Evolutionary conservation across 2,888 invertebrate species (phyloP).

Genomic region (Baccha elongata): DNA sequence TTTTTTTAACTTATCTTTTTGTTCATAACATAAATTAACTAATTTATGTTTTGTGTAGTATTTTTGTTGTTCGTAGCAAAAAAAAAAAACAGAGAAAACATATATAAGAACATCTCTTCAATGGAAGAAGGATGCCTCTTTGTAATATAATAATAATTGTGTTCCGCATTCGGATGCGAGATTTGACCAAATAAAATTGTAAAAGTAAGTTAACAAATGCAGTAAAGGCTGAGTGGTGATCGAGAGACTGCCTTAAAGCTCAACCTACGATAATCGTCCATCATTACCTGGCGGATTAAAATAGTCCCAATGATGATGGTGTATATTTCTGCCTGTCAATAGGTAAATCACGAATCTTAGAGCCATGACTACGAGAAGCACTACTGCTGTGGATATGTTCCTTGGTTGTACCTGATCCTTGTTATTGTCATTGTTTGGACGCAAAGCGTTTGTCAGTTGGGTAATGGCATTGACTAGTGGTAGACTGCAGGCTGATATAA

Average conservation of each 20-base stretch:
- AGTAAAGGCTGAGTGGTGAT: constrained; percentile 71
- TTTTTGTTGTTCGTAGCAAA: constrained; percentile 60
- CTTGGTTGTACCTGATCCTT: constrained; percentile 82
- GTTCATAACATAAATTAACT: constrained; percentile 37
- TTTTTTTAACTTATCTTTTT: constrained; percentile 10
- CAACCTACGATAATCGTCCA: constrained; percentile 78
- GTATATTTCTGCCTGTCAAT: constrained; percentile 88
- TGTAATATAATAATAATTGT: not conserved
- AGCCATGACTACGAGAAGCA: constrained; percentile 90
- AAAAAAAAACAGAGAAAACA: constrained; percentile 41
- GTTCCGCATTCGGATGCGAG: constrained; percentile 46
- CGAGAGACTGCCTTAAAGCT: constrained; percentile 14
- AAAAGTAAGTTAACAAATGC: constrained; percentile 78
- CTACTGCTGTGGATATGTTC: constrained; percentile 88
- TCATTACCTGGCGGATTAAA: constrained; percentile 90
- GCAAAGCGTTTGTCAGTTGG: constrained; percentile 86
- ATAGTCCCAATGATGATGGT: constrained; percentile 94
- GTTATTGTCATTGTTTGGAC: constrained; percentile 82
- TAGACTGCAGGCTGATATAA: constrained; percentile 87
- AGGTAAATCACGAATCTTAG: constrained; percentile 90
- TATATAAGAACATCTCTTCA: constrained; percentile 27
- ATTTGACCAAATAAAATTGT: constrained; percentile 49
- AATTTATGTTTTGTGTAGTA: constrained; percentile 23
- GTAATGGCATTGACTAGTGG: constrained; percentile 86
- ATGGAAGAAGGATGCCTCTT: constrained; percentile 52